Evolutionary conservation across 2,797 vertebrate species (phyloP), one percentile per base, ranked within the genome.

Genomic region (Semaprochilodus insignis): DNA sequence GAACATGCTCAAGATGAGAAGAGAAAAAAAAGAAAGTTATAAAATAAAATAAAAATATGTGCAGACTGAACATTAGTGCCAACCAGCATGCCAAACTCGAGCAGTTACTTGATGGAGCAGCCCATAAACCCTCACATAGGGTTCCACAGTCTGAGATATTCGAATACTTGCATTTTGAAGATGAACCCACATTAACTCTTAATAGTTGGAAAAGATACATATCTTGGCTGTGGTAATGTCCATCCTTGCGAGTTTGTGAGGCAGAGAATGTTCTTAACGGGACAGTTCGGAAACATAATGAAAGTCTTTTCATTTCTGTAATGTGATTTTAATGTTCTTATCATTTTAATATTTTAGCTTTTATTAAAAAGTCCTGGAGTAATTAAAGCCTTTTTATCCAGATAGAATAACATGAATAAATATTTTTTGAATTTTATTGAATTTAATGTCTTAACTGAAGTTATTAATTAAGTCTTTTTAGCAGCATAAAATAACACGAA

Each of bases 1-100:
- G 85, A 89, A 93, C 91, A 93, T 90, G 88, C 87, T 69, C 25
- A 21, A 69, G 52, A 66, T 40, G 65, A 25, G 40, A 44, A 44
- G 40, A 44, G 40, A 10, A 10, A 10, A 44, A 44, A 44, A 44
- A 74, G 74, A 83, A 59, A 66, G 27, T 73, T 77, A 40, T 57
- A 66, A 72, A 72, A 83, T 74, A 74, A 66, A 78, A 40, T 31
- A 31, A 66, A 25, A 62, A 71, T 34, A 65, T 48, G 44, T 59
- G 67, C 78, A 80, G 67, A n/a, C 67, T 63, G 31, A 17, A 40
- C 66, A 69, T 69, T 69, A 69, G 36, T 25, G 60, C 60, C 23
- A 63, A 27, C 60, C 23, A 27, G 23, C 60, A 62, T 71, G 25
- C 55, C 44, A 65, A 80, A 80, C 44, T 48, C 21, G 27, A 48